These are phyloP conservation scores for Mastomys natalensis DNA, from an alignment of 2,113 vertebrate species.

Conservation along the genomic window DNA sequence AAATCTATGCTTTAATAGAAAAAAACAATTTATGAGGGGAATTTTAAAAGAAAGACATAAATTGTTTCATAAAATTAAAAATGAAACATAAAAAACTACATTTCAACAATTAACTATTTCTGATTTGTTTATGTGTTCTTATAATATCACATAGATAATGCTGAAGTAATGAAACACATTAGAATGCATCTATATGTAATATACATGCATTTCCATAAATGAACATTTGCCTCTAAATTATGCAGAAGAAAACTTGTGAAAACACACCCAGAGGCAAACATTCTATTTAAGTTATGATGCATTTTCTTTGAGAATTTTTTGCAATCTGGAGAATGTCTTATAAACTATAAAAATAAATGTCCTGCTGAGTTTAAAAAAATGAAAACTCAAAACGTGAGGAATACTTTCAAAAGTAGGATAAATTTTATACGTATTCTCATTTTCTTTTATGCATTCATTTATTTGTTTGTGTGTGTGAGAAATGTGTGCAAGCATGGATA, in stretches of 20 bases:
- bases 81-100: background rate
- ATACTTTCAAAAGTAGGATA: background rate
- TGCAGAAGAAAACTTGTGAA: background rate
- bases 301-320: constrained; percentile 19
- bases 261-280: background rate
- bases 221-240: constrained; percentile 64
- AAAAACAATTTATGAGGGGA: background rate
- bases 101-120: background rate
- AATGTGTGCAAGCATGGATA: fast-evolving
- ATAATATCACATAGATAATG: background rate
- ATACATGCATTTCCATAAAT: background rate
- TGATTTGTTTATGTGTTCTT: background rate
- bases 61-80: background rate
- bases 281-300: background rate
- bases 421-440: background rate
- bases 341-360: constrained; percentile 56
- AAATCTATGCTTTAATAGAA: background rate
- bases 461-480: background rate
- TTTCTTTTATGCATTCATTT: background rate
- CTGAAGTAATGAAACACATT: constrained; percentile 49
- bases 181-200: background rate
- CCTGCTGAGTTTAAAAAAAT: background rate
- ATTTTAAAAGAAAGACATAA: background rate
- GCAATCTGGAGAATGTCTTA: constrained; percentile 49
- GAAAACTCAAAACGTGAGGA: background rate